Conservation (phyloP, 1,140 invertebrate genomes). For the Lasaia peninsularis region DNA sequence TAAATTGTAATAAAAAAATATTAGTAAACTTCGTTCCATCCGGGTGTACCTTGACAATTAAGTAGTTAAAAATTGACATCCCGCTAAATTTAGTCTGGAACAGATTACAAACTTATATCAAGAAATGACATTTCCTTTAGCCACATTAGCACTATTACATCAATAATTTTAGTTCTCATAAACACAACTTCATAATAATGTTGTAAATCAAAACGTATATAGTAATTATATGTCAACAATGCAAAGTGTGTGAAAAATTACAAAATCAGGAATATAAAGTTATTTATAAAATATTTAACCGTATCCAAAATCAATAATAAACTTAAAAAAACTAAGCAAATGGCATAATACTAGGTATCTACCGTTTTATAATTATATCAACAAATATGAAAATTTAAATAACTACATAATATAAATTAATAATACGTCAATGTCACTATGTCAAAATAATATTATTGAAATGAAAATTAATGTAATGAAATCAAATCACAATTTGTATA, state of each 20-base stretch:
- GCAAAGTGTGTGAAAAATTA: background rate
- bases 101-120: no score
- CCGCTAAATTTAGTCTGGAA: no score
- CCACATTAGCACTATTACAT: no score
- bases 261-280: background rate
- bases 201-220: no score
- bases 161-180: no score
- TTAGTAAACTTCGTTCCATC: no score
- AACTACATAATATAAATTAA: conserved; percentile 12
- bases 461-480: background rate
- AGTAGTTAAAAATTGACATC: no score
- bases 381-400: conserved; percentile 13
- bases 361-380: background rate
- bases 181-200: no score
- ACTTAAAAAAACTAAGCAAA: conserved; percentile 32
- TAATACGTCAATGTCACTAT: conserved; percentile 2
- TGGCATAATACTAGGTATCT: background rate
- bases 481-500: background rate
- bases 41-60: no score
- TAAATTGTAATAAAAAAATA: no score
- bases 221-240: background rate
- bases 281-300: conserved; percentile 21
- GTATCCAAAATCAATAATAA: conserved; percentile 27
- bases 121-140: no score
- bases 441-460: background rate